Percentiles rank a stretch among this genome's conserved stretches.
phyloP scores from a whole-genome alignment of 2,888 invertebrate species.

The Embidobia sp. region DNA sequence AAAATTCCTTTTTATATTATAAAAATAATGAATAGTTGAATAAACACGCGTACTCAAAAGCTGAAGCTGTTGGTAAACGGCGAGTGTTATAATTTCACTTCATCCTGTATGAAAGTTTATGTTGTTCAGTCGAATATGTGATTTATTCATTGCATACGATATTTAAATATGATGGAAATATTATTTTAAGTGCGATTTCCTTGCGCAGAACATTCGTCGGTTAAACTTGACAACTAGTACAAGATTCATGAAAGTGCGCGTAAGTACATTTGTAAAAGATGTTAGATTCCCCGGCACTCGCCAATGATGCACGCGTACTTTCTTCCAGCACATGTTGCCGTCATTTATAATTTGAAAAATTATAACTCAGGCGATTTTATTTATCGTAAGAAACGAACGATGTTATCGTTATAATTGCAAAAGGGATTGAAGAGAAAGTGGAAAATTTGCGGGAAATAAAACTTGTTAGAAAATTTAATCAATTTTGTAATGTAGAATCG shows the following conservation, averaged over 20 bases:
- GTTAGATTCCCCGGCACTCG: background rate
- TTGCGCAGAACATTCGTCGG: background rate
- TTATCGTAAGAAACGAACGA: background rate
- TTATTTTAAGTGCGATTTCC: background rate
- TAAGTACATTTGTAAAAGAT: background rate
- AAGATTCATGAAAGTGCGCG: slow-evolving; percentile 5
- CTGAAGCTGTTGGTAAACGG: background rate
- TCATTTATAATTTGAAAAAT: background rate
- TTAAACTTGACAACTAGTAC: background rate
- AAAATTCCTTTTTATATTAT: too few species aligned
- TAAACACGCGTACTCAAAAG: slow-evolving; percentile 2
- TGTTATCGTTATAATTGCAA: background rate
- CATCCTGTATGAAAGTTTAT: background rate
- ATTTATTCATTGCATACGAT: slow-evolving; percentile 3
- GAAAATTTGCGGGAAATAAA: background rate
- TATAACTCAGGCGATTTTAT: slow-evolving; percentile 13
- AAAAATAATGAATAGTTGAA: too few species aligned
- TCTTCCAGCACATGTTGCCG: background rate
- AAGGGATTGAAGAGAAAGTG: slow-evolving; percentile 6
- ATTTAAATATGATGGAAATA: background rate
- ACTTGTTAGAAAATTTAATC: too few species aligned
- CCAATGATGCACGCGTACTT: background rate
- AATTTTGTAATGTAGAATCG: too few species aligned
- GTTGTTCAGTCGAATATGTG: background rate
- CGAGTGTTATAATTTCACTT: slow-evolving; percentile 1